A percentile compares a stretch with the other conserved stretches of the same genome.
phyloP scores from a whole-genome alignment of 1,140 invertebrate species.

The Lucilia cuprina region DNA sequence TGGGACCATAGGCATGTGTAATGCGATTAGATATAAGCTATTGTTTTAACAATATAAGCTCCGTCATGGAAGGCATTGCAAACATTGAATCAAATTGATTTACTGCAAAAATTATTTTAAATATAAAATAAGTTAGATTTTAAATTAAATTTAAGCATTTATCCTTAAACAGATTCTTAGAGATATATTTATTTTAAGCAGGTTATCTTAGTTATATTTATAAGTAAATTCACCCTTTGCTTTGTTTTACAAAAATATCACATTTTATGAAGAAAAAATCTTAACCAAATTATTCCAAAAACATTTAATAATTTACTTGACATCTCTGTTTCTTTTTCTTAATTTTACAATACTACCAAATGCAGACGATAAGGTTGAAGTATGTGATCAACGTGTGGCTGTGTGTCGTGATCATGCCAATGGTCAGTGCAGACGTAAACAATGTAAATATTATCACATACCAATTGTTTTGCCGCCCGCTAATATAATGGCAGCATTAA shows the following conservation, averaged over 20 bases:
- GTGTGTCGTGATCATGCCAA: constrained; percentile 93
- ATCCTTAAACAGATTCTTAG: too few species aligned
- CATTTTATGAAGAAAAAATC: too few species aligned
- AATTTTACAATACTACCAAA: constrained; percentile 46
- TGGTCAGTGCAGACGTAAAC: constrained; percentile 85
- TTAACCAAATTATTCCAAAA: neutral
- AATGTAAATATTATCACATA: constrained; percentile 95
- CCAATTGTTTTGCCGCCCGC: constrained; percentile 83
- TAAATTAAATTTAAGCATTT: too few species aligned
- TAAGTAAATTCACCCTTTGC: neutral
- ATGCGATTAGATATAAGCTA: too few species aligned
- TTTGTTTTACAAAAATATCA: too few species aligned
- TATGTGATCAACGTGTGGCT: constrained; percentile 90
- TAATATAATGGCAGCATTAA: constrained; percentile 61
- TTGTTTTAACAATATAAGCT: too few species aligned
- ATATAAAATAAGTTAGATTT: too few species aligned
- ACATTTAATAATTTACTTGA: constrained; percentile 31
- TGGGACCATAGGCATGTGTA: too few species aligned
- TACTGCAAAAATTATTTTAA: too few species aligned
- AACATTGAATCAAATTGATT: too few species aligned
- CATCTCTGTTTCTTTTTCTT: constrained; percentile 32
- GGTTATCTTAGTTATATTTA: neutral
- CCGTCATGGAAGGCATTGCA: too few species aligned
- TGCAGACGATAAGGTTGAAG: constrained; percentile 89
- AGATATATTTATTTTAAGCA: neutral